These are phyloP conservation scores for Trichopoda pennipes DNA, from an alignment of 2,888 invertebrate species.

Conservation along the genomic window DNA sequence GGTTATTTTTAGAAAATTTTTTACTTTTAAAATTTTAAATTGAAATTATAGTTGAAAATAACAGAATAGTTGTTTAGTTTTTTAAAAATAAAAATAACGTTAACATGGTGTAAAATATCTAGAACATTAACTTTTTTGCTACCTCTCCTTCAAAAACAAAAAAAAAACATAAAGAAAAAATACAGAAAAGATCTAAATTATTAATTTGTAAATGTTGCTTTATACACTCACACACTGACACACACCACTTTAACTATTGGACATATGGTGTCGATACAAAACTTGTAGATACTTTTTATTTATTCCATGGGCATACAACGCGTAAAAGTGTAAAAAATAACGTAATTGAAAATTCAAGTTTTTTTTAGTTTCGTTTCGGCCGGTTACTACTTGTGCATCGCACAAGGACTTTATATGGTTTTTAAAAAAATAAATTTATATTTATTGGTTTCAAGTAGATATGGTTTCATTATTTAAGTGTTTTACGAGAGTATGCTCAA, in stretches of 20 bases:
- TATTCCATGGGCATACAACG: conserved; percentile 64
- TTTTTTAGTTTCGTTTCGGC: conserved; percentile 13
- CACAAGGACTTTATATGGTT: conserved; percentile 36
- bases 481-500: conserved; percentile 17
- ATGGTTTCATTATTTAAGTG: conserved; percentile 55
- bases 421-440: conserved; percentile 31
- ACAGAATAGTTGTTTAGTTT: too few relatives aligned
- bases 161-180: too few relatives aligned
- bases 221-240: neutral
- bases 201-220: conserved; percentile 44
- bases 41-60: too few relatives aligned
- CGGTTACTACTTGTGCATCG: conserved; percentile 6
- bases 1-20: too few relatives aligned
- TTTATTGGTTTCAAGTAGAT: conserved; percentile 46
- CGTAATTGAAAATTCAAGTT: conserved; percentile 54
- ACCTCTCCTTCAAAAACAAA: neutral
- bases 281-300: conserved; percentile 38
- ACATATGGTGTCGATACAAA: conserved; percentile 36
- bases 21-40: too few relatives aligned
- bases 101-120: too few relatives aligned
- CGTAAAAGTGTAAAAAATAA: conserved; percentile 62
- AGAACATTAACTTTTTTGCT: neutral
- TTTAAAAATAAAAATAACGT: too few relatives aligned
- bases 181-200: conserved; percentile 24
- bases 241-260: neutral